phyloP scores from a whole-genome alignment of 2,797 vertebrate species.

The Galagoides demidoff region DNA sequence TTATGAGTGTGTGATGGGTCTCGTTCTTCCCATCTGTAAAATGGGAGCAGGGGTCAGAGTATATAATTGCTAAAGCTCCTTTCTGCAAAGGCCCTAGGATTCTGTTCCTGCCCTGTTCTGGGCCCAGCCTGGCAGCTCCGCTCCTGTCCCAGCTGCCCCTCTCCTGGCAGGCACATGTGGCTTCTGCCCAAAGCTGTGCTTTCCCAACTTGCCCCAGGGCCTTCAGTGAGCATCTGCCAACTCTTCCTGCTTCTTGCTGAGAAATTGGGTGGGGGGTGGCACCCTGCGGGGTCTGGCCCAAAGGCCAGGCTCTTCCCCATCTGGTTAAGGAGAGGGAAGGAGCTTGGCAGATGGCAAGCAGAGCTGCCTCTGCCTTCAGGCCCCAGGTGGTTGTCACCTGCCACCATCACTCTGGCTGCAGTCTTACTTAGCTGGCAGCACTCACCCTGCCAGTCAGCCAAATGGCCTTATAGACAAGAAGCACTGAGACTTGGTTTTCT shows the following conservation, averaged over 20 bases:
- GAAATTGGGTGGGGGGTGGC: neutral
- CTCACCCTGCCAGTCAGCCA: neutral
- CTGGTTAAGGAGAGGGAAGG: neutral
- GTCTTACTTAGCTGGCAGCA: neutral
- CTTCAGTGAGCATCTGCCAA: conserved; percentile 10
- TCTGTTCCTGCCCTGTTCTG: neutral
- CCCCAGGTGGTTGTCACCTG: conserved; percentile 35
- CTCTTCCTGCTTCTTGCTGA: conserved; percentile 26
- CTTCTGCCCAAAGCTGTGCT: neutral
- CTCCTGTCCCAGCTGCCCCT: neutral
- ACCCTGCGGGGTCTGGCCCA: neutral
- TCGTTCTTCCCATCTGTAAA: neutral
- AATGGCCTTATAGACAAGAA: neutral
- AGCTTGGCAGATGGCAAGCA: conserved; percentile 64
- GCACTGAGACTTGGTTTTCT: neutral
- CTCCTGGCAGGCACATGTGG: neutral
- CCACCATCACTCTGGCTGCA: neutral
- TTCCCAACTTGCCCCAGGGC: neutral
- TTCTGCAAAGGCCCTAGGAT: neutral
- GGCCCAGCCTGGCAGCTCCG: neutral
- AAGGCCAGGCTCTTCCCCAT: neutral
- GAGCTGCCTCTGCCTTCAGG: neutral
- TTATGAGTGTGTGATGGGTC: neutral
- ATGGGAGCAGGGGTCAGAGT: neutral
- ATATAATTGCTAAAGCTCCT: neutral